Base-by-base conservation (phyloP, 2,113 vertebrate genomes). In the Ceyx cyanopectus region DNA sequence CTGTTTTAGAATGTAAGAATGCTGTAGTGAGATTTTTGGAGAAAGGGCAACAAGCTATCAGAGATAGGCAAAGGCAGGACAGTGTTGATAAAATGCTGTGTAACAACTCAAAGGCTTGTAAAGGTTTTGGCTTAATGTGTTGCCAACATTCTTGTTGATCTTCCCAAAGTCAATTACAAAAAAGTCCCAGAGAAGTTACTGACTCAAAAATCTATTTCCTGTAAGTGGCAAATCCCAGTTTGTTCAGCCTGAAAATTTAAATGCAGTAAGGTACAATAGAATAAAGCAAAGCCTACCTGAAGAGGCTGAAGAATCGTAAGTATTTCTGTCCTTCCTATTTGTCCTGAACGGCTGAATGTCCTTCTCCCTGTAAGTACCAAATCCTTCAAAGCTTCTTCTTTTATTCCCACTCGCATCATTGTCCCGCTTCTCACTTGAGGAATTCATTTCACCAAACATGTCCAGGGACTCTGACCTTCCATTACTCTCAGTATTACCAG, bases 321-420 rank as follows among this genome's bases (percentile, higher is more conserved):
- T 80, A 97, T 91, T 98, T 96, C 97, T 99, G 87, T 98, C 98
- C 78, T 98, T 99, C 92, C 98, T 97, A 81, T 96, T 98, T 81
- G 98, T 97, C 96, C 98, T 98, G 97, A 99, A 99, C 78, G 98
- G 97, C 88, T 98, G 98, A 93, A 99, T 95, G 97, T 99, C 98
- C 95, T 98, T 98, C 94, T 99, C 99, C 97, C 98, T 98, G 97
- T 98, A 99, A 7, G 98, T 97, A 92, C 98, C 98, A 97, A 99
- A 99, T 72, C 98, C 98, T 94, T 98, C 97, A 69, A 98, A 98
- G 87, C 97, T 98, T 96, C 98, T 98, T 96, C 98, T 98, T 97
- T 98, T 99, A 97, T 94, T 98, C 91, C 98, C 97, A 81, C 96
- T 97, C 72, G 97, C 68, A 48, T 98, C 98, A 9, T 98, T 98